phyloP scores from a whole-genome alignment of 1,140 invertebrate species.

The Musca domestica region DNA sequence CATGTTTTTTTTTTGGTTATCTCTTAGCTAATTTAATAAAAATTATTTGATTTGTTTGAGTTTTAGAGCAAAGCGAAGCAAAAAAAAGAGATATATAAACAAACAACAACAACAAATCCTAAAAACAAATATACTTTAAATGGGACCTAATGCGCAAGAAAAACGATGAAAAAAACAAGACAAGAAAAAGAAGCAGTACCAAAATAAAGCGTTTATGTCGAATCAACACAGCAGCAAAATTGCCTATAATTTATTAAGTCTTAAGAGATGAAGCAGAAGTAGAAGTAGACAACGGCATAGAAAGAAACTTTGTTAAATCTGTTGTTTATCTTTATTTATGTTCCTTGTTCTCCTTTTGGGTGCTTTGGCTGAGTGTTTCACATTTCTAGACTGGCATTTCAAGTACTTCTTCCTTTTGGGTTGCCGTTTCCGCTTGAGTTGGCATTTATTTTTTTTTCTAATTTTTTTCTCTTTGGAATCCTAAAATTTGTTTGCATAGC shows the following conservation, averaged over 20 bases:
- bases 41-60: neutral
- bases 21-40: neutral
- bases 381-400: neutral
- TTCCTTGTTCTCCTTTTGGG: no score
- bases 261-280: no score
- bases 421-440: no score
- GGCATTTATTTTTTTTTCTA: neutral
- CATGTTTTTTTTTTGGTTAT: neutral
- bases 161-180: neutral
- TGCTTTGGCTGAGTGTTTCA: neutral
- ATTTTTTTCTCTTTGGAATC: neutral
- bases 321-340: no score
- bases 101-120: neutral
- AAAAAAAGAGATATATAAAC: no score
- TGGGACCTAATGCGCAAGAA: slow-evolving; percentile 5
- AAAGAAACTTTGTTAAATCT: no score
- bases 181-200: neutral
- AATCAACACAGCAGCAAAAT: no score
- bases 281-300: no score
- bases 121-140: slow-evolving; percentile 10
- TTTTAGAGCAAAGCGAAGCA: neutral
- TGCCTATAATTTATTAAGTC: no score
- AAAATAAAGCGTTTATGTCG: no score
- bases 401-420: no score
- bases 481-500: neutral